A percentile compares a stretch with the other conserved stretches of the same genome.
Evolutionary conservation across 1,140 invertebrate genomes (phyloP).

Genomic region (Drosophila ercepeae): DNA sequence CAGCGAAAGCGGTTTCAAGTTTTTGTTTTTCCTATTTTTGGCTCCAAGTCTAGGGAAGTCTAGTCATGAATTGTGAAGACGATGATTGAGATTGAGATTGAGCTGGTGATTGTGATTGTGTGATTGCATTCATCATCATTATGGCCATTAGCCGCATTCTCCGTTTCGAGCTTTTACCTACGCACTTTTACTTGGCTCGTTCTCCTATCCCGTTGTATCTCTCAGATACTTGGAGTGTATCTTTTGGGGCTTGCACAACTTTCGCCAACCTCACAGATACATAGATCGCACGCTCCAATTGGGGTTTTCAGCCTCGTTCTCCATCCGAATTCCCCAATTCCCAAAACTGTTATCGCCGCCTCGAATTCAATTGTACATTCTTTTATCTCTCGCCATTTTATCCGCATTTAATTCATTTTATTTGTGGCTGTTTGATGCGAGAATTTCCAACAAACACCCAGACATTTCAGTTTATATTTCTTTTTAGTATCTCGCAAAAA

Average conservation of each 20-base stretch:
- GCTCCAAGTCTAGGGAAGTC: constrained; percentile 27
- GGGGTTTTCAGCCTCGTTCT: constrained; percentile 45
- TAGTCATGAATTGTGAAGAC: constrained; percentile 43
- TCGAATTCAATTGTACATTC: constrained; percentile 31
- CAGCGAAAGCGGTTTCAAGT: constrained; percentile 50
- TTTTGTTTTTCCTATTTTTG: constrained; percentile 5
- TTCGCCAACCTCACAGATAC: constrained; percentile 50
- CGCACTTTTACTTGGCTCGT: constrained; percentile 66
- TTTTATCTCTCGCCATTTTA: constrained; percentile 34
- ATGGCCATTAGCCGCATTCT: constrained; percentile 59
- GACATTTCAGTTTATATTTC: background rate
- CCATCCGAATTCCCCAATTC: constrained; percentile 23
- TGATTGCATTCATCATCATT: constrained; percentile 79
- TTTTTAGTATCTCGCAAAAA: background rate
- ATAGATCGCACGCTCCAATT: constrained; percentile 74
- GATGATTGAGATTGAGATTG: constrained; percentile 60
- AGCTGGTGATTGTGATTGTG: constrained; percentile 41
- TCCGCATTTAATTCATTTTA: constrained; percentile 43
- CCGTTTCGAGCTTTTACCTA: constrained; percentile 64
- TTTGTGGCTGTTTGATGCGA: constrained; percentile 17
- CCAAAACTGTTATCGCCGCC: constrained; percentile 45
- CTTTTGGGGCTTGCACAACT: constrained; percentile 43
- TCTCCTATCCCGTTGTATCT: constrained; percentile 9
- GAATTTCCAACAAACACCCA: no score
- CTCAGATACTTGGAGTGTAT: constrained; percentile 14